Base-by-base conservation (phyloP, 2,113 vertebrate species). In the Acrocephalus arundinaceus region DNA sequence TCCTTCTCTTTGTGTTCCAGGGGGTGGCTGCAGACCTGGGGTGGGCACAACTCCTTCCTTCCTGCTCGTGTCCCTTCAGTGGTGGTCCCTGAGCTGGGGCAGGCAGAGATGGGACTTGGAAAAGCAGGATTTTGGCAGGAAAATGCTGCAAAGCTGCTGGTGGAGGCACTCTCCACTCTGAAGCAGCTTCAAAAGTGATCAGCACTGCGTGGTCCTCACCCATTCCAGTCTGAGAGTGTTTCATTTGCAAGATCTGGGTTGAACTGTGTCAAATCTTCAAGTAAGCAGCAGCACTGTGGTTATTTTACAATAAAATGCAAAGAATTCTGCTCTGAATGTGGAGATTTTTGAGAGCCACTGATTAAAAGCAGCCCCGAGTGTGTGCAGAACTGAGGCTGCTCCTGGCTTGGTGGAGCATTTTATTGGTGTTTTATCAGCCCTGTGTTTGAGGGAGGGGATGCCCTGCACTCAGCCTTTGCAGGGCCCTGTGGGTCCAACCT, bases 181-280 rank as follows among this genome's bases (percentile, higher is more conserved):
- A 15, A 28, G 57, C 58, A 45, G 24, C 66, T 55, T 52, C n/a
- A 35, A 4, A 37, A 67, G 11, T 3, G n/a, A 13, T 48, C 11
- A 2, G 22, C 3, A 0, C 59, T 46, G 79, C 2, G 46, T 57
- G 41, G 5, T 23, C 65, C 14, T 23, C 0, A 0, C 2, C 35
- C 4, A 0, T 16, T 33, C 45, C 33, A 7, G 15, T 27, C 30
- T 1, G 0, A 67, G 71, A 48, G 39, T 11, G 1, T 77, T 85
- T 78, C 2, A 7, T 81, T 71, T 21, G 19, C 24, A 31, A 35
- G 33, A 4, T 33, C 39, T 46, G 85, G 20, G 33, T 6, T 62
- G 57, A 71, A 18, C 71, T 7, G 2, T 1, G 17, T 54, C 46
- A 16, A 31, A n/a, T 17, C 37, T 18, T 33, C 8, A 4, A 10